Evolutionary conservation across 2,113 vertebrate genomes (phyloP), one percentile per base, ranked within the genome.

Genomic region (Anarrhichthys ocellatus): DNA sequence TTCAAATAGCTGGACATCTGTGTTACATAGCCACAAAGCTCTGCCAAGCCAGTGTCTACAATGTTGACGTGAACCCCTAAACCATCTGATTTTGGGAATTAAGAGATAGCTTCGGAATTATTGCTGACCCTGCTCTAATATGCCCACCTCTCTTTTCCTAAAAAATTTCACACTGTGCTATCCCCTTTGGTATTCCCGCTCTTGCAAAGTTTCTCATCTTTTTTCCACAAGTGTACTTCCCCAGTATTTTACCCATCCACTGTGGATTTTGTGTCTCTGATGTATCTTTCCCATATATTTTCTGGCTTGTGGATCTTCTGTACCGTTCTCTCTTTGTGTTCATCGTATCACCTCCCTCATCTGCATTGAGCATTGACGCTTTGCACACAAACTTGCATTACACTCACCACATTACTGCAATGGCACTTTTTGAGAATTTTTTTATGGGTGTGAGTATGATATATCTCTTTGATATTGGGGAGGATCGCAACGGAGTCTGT

Each of bases 81-180:
- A 65, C 36, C 81, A 76, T 86, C 76, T 85, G 68, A 73, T 73
- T 73, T 66, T 73, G 63, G 62, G 59, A 79, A 88, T 81, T 54
- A 38, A 52, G 4, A 36, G 29, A 65, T 36, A 70, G 56, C 71
- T 70, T 56, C 44, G 63, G 81, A 80, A 72, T 73, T 42, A 42
- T 61, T 27, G 7, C 70, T 72, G 76, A 73, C 77, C 74, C 66
- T 77, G 44, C 66, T 67, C 36, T 75, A 58, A 77, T 72, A 58
- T 61, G 24, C 77, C 67, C 42, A 73, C 20, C 15, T 54, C 9
- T 62, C 52, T 62, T 69, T 73, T 54, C 59, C 58, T 50, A 52
- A 86, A 74, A 66, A 71, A 67, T 79, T 84, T 84, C 36, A 61
- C 78, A 82, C 52, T 64, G 58, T 62, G 48, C 46, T 62, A 54